Conservation (phyloP, 2,888 invertebrate species). For the Cremastobaeus sp. region DNA sequence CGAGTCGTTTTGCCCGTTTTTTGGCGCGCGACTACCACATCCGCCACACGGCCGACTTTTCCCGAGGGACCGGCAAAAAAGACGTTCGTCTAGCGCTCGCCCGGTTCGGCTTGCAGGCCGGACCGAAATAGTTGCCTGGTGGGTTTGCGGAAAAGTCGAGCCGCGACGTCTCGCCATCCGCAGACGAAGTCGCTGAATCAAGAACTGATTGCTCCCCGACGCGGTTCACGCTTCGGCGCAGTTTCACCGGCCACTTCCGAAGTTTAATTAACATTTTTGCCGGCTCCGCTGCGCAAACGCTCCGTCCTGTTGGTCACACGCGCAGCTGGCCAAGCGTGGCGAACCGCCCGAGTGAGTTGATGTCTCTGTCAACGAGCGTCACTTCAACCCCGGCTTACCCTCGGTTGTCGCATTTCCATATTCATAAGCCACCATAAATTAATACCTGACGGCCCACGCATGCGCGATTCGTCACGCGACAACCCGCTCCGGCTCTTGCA, state of each 20-base stretch:
- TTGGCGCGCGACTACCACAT: no score
- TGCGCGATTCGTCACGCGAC: conserved; percentile 52
- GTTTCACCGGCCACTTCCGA: conserved; percentile 46
- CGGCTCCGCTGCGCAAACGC: background rate
- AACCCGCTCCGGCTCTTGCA: conserved; percentile 44
- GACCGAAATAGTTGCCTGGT: no score
- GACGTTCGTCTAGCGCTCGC: no score
- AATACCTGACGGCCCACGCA: conserved; percentile 51
- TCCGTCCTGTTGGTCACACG: conserved; percentile 52
- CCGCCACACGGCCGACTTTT: no score
- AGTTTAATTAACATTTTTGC: conserved; percentile 57
- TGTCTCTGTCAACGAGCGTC: conserved; percentile 54
- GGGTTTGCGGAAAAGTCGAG: no score
- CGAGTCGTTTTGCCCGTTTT: background rate
- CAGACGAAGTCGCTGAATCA: conserved; percentile 26
- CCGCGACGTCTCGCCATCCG: background rate
- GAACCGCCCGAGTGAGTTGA: conserved; percentile 43
- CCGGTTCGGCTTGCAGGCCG: no score
- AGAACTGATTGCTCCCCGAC: conserved; percentile 35
- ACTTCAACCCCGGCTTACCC: conserved; percentile 47
- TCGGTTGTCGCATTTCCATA: conserved; percentile 38
- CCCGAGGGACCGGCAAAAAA: no score
- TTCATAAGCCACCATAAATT: conserved; percentile 52
- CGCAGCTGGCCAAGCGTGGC: conserved; percentile 47
- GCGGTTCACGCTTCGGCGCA: conserved; percentile 32